Evolutionary conservation across 2,113 vertebrate species (phyloP), one percentile per base, ranked within the genome.

Genomic region (Atrichornis clamosus): DNA sequence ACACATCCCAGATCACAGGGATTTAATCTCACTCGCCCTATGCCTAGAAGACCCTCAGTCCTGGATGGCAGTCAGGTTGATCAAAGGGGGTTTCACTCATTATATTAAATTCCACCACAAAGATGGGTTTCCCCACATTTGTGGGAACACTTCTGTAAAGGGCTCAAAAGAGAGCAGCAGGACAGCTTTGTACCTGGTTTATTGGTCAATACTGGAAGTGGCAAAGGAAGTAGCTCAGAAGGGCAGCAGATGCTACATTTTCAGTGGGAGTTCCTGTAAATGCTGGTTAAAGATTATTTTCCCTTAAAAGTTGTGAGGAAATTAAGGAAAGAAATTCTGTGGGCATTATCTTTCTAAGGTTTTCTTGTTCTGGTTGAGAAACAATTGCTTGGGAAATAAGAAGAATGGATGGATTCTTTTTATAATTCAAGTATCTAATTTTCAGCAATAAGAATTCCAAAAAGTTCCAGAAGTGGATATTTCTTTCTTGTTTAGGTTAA

Each of bases 1-100:
- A 44, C 24, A 49, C 14, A 23, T 24, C 18, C 72, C 35, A 2
- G 8, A 22, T 13, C 42, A 22, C 3, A 5, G 2, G 7, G 4
- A 3, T 47, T 67, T 62, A 28, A 63, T 26, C 49, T 69, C 22
- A 52, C 65, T 79, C 49, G 9, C 56, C 33, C 37, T 6, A 0
- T 1, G 1, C 37, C 42, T 28, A 35, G 1, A 0, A 84, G 20
- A 63, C 3, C 58, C 52, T 41, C 33, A 24, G 4, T 10, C 15
- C 42, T 27, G 35, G 24, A 44, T 2, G 2, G 0, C 18, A 52
- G 37, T 4, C 26, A 41, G 18, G 9, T 11, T 11, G 19, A 39
- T 33, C 44, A 35, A 56, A 49, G 24, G 6, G 24, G 5, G 1
- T 9, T 52, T 30, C n/a, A 60, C 15, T 77, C 62, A 82, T 13